These are phyloP conservation scores for Merops nubicus DNA, from an alignment of 2,113 vertebrate genomes.

Conservation along the genomic window DNA sequence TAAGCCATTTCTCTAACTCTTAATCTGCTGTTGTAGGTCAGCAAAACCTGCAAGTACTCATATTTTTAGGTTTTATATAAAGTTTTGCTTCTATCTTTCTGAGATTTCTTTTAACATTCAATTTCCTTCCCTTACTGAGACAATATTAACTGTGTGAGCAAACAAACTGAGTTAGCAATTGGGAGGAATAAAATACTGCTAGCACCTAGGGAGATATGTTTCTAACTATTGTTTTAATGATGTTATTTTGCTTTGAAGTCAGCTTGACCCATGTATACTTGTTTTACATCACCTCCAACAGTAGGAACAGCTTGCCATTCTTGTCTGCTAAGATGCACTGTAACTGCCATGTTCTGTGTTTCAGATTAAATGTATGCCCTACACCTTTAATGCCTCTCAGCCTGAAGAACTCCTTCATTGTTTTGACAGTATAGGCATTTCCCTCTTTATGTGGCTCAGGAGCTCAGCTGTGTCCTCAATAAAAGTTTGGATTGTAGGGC, in stretches of 20 bases:
- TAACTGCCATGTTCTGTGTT: not conserved
- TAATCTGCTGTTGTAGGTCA: not conserved
- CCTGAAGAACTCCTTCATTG: not conserved
- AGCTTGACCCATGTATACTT: not conserved
- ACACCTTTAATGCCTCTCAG: not conserved
- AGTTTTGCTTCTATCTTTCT: not conserved
- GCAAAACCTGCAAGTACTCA: not conserved
- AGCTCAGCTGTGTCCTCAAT: not conserved
- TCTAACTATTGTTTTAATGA: not conserved
- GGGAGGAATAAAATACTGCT: not conserved
- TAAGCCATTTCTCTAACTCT: not conserved
- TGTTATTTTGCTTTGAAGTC: not conserved
- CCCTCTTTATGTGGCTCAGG: not conserved
- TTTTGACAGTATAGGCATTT: not conserved
- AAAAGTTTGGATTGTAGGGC: not conserved
- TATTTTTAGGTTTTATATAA: not conserved
- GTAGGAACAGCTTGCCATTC: not conserved
- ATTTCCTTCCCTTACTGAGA: not conserved
- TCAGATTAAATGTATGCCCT: not conserved
- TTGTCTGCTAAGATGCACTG: not conserved
- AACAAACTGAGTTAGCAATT: not conserved
- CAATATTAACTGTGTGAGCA: not conserved
- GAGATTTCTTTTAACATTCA: not conserved
- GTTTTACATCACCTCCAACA: not conserved
- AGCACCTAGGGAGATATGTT: not conserved